phyloP scores from a whole-genome alignment of 2,113 vertebrate species.

The Noturus placidus region DNA sequence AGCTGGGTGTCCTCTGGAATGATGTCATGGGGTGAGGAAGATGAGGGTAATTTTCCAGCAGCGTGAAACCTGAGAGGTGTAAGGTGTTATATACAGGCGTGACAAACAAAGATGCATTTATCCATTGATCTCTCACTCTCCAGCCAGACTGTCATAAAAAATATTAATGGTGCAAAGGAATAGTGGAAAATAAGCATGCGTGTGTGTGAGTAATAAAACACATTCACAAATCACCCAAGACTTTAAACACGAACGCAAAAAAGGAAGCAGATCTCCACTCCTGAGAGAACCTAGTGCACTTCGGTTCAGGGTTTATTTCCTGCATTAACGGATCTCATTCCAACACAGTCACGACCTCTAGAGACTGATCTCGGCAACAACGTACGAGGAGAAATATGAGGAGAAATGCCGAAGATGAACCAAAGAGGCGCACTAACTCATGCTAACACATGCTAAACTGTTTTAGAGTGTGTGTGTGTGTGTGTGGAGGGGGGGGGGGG shows the following conservation, averaged over 20 bases:
- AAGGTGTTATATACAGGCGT: slow-evolving; percentile 9
- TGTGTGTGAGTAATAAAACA: slow-evolving; percentile 11
- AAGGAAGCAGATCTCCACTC: not conserved
- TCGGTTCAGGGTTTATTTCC: not conserved
- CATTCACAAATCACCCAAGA: slow-evolving; percentile 15
- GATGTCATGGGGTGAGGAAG: slow-evolving; percentile 25
- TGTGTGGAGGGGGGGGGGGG: no score
- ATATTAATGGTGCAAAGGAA: not conserved
- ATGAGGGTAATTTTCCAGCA: slow-evolving; percentile 32
- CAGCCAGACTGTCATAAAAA: not conserved
- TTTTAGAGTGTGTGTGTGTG: no score
- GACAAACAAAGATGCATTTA: not conserved
- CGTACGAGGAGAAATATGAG: not conserved
- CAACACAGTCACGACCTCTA: not conserved
- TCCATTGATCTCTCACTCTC: no score
- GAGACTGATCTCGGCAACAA: not conserved
- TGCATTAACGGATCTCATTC: not conserved
- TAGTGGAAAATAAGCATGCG: not conserved
- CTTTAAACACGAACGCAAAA: not conserved
- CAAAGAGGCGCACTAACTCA: not conserved
- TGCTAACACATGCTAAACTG: not conserved
- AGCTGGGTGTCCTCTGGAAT: slow-evolving; percentile 19
- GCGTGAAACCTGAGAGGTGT: not conserved
- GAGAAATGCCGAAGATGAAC: not conserved
- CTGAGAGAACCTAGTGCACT: not conserved